These are phyloP conservation scores for Rhingia rostrata DNA, from an alignment of 2,888 invertebrate species.

Conservation along the genomic window DNA sequence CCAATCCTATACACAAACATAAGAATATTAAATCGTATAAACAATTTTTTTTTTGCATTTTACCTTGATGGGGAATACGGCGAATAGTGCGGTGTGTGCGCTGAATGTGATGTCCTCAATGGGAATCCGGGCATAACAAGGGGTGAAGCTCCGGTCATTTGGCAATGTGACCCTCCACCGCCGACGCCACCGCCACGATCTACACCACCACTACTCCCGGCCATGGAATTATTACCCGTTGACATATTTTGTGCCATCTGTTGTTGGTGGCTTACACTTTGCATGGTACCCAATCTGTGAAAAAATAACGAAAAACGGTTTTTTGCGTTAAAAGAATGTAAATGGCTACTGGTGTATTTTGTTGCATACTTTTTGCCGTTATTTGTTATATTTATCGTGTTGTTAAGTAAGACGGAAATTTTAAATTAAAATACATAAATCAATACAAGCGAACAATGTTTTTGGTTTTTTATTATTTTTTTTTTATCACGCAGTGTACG, in stretches of 20 bases:
- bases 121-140: slow-evolving; percentile 95
- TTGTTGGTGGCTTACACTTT: slow-evolving; percentile 81
- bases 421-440: slow-evolving; percentile 83
- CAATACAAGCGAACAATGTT: slow-evolving; percentile 78
- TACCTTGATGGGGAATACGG: slow-evolving; percentile 94
- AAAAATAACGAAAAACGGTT: slow-evolving; percentile 54
- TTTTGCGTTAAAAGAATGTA: slow-evolving; percentile 73
- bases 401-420: slow-evolving; percentile 82
- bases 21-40: neutral
- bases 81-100: slow-evolving; percentile 91
- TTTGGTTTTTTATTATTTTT: neutral
- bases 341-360: slow-evolving; percentile 58
- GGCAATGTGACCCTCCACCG: slow-evolving; percentile 86
- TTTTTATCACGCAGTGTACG: slow-evolving; percentile 59
- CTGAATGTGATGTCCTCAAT: slow-evolving; percentile 86
- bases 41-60: slow-evolving; percentile 45
- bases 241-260: slow-evolving; percentile 84
- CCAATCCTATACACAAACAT: no score
- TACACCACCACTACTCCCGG: slow-evolving; percentile 80
- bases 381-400: slow-evolving; percentile 77
- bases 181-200: slow-evolving; percentile 79
- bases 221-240: slow-evolving; percentile 86
- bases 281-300: slow-evolving; percentile 82
- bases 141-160: slow-evolving; percentile 88
- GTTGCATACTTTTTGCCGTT: slow-evolving; percentile 31